These are phyloP conservation scores for Epiblema foenella DNA, from an alignment of 2,888 invertebrate genomes.

Conservation along the genomic window DNA sequence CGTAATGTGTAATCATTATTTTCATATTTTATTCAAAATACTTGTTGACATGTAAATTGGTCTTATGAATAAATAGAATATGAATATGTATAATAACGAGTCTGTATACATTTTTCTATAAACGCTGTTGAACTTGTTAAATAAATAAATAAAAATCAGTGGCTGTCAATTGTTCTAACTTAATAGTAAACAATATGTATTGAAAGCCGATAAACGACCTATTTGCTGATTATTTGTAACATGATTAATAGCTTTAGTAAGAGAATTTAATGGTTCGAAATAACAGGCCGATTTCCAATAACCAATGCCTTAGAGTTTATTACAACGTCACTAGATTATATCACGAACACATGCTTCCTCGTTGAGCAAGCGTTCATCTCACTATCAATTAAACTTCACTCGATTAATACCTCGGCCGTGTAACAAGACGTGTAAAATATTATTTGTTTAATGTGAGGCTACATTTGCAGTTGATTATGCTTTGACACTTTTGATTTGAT, in stretches of 20 bases:
- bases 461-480: background rate
- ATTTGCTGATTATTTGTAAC: conserved; percentile 33
- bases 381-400: conserved; percentile 47
- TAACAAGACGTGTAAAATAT: conserved; percentile 19
- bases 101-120: too few relatives aligned
- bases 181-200: conserved; percentile 14
- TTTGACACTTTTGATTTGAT: background rate
- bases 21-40: too few relatives aligned
- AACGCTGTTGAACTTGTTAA: too few relatives aligned
- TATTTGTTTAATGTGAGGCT: conserved; percentile 4
- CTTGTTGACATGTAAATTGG: too few relatives aligned
- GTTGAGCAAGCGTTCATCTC: conserved; percentile 47
- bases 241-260: conserved; percentile 38
- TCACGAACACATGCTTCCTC: conserved; percentile 46
- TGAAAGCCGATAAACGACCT: conserved; percentile 30
- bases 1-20: too few relatives aligned
- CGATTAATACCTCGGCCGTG: conserved; percentile 25
- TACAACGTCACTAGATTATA: conserved; percentile 46
- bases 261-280: conserved; percentile 33
- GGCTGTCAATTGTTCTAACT: background rate
- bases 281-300: conserved; percentile 39
- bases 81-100: too few relatives aligned
- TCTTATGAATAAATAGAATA: too few relatives aligned
- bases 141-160: too few relatives aligned
- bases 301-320: conserved; percentile 26